phyloP scores from a whole-genome alignment of 1,140 invertebrate species.

The Microplitis demolitor region DNA sequence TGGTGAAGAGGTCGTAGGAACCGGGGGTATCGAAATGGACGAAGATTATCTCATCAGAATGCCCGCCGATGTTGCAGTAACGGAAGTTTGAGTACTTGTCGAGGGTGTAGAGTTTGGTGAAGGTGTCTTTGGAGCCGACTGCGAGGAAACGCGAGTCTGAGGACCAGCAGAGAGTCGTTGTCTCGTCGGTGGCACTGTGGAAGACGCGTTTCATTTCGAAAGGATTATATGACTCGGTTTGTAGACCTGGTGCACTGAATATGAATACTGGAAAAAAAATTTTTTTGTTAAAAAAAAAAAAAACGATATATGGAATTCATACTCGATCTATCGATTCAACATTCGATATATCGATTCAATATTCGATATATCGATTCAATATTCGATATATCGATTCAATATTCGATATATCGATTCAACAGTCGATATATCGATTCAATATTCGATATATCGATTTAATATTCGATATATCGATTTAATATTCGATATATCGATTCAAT shows the following conservation, averaged over 20 bases:
- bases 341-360: too few species aligned
- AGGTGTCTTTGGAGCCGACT: constrained; percentile 86
- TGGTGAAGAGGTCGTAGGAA: constrained; percentile 79
- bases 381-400: too few species aligned
- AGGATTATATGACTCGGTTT: constrained; percentile 83
- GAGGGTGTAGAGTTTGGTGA: constrained; percentile 79
- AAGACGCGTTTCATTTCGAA: constrained; percentile 86
- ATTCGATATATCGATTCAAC: too few species aligned
- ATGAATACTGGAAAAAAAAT: constrained; percentile 74
- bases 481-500: too few species aligned
- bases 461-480: too few species aligned
- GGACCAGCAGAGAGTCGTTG: constrained; percentile 89
- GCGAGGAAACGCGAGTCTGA: constrained; percentile 85
- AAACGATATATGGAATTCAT: too few species aligned
- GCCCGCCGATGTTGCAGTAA: constrained; percentile 75
- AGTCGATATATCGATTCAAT: too few species aligned
- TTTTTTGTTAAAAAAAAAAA: background rate
- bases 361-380: too few species aligned
- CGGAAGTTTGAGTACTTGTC: constrained; percentile 77
- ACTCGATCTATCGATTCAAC: too few species aligned
- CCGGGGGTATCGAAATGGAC: constrained; percentile 85
- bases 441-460: too few species aligned
- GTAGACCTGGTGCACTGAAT: constrained; percentile 81
- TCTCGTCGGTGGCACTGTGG: constrained; percentile 78
- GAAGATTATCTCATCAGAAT: constrained; percentile 80